Base-by-base conservation (phyloP, 2,888 invertebrate species). In the Troides helena region DNA sequence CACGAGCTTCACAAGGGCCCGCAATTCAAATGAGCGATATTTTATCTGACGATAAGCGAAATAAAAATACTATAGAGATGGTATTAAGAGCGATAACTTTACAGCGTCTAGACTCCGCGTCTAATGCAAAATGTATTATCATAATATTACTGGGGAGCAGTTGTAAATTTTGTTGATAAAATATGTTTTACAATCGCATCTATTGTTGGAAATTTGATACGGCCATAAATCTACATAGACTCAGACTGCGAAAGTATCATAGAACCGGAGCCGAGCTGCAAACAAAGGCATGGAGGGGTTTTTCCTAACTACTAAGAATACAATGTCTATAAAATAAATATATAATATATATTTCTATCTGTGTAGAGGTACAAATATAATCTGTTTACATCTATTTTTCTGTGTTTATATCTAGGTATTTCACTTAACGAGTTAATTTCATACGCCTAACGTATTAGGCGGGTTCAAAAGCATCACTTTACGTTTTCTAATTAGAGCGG, bases 391-490 rank as follows among this genome's bases (percentile, higher is more conserved):
- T 39, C 39, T 39, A 39, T 10, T 39, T 10, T 8, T 39, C 39
- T 39, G 8, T 10, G 6, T 10, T 8, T 39, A 10, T 10, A 39
- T 39, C 7, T 10, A 53, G 12, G 14, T 53, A 30, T 53, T 53
- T 18, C 53, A 59, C 58, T 65, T 65, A 65, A 59, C 58, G 56
- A 65, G 65, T 65, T 65, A 65, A 65, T 65, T 58, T 58, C 65
- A 58, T 65, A 65, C 58, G 58, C 21, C 39, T 61, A 36, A 58
- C 56, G 18, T 65, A 65, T 65, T 58, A 65, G 25, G 43, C 43
- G 39, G 58, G 43, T 65, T 65, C 43, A 65, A 58, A 65, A 56
- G 65, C 58, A 65, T 58, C 65, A 59, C 58, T 65, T 65, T 43
- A 65, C 65, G 43, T 65, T 43, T 58, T 58, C 65, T 65, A 65